Conservation (phyloP, 2,888 invertebrate genomes). For the Philhelius pedissequus region DNA sequence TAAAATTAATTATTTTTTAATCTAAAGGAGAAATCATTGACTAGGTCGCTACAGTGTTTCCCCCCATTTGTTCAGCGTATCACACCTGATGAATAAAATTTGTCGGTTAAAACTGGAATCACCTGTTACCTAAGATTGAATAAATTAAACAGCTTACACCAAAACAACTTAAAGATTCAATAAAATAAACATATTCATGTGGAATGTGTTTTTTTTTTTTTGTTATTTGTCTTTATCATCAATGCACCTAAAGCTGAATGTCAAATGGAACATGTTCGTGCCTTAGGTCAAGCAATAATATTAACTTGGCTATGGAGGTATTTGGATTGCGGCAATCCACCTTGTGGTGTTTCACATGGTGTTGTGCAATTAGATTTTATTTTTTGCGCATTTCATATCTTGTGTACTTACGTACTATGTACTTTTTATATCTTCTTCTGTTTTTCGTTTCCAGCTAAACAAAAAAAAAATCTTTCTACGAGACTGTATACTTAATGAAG, state of each 20-base stretch:
- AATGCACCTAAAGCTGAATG: neutral
- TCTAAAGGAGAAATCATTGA: too few relatives aligned
- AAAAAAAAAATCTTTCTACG: neutral
- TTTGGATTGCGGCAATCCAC: neutral
- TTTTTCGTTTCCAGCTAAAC: too few relatives aligned
- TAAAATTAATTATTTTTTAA: too few relatives aligned
- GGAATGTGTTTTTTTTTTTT: neutral
- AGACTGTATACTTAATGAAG: neutral
- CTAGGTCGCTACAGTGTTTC: too few relatives aligned
- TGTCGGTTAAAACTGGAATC: too few relatives aligned
- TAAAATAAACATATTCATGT: neutral
- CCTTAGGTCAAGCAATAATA: neutral
- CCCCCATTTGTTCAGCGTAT: too few relatives aligned
- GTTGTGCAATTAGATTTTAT: neutral
- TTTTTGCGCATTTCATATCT: neutral
- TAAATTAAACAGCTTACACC: neutral
- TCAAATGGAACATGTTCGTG: neutral
- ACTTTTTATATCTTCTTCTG: too few relatives aligned
- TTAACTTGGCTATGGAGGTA: neutral
- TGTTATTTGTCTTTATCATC: neutral
- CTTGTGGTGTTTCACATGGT: neutral
- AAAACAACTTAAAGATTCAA: neutral
- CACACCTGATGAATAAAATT: too few relatives aligned
- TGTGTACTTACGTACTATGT: too few relatives aligned
- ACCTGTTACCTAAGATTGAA: neutral